These are phyloP conservation scores for Autographa gamma DNA, from an alignment of 2,888 invertebrate genomes.

Conservation along the genomic window DNA sequence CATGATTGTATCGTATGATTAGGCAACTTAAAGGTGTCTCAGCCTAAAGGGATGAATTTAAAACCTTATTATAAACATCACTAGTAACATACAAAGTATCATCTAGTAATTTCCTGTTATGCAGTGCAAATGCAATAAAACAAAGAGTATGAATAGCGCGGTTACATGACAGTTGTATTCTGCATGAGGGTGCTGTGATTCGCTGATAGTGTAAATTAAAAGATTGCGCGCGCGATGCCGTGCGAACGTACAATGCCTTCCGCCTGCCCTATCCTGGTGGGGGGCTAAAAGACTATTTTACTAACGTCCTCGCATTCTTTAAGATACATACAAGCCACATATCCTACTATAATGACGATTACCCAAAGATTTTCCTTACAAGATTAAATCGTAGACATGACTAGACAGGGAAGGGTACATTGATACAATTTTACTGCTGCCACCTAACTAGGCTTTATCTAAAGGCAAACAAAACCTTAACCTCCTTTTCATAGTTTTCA, in stretches of 20 bases:
- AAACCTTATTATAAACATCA: conserved; percentile 11
- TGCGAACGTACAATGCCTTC: conserved; percentile 64
- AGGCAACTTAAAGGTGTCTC: too few relatives aligned
- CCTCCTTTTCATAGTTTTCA: too few relatives aligned
- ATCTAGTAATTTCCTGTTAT: conserved; percentile 46
- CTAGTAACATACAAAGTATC: conserved; percentile 28
- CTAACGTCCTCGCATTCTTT: conserved; percentile 36
- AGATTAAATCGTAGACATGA: not conserved
- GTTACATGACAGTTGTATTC: conserved; percentile 49
- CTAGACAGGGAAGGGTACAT: too few relatives aligned
- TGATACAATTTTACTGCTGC: too few relatives aligned
- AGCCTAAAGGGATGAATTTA: too few relatives aligned
- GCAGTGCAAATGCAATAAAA: conserved; percentile 38
- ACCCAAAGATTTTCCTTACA: not conserved
- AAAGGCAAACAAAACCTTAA: too few relatives aligned
- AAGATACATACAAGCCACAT: not conserved
- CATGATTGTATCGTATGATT: too few relatives aligned
- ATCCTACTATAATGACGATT: not conserved
- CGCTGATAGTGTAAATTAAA: conserved; percentile 74
- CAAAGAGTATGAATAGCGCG: conserved; percentile 43
- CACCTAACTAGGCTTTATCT: too few relatives aligned
- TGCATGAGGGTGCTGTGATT: conserved; percentile 67
- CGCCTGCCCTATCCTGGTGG: conserved; percentile 59
- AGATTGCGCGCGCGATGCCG: conserved; percentile 69
- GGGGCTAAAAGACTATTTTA: conserved; percentile 38